Base-by-base conservation (phyloP, 2,797 vertebrate genomes). In the Catamblyrhynchus diadema region DNA sequence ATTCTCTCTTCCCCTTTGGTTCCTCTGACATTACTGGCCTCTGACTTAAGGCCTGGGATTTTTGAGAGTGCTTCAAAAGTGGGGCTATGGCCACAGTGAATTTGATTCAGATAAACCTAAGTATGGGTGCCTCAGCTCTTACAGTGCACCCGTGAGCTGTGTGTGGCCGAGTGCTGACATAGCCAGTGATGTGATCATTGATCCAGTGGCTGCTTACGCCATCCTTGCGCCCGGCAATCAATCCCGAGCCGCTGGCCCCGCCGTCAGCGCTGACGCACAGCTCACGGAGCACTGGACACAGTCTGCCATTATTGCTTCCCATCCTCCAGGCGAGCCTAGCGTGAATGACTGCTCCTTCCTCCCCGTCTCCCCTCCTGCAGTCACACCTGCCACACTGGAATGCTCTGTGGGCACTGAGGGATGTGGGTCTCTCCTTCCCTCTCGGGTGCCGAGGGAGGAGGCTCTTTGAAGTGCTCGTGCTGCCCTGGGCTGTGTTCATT, bases 331-430 rank as follows among this genome's bases (percentile, higher is more conserved):
- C 3, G 0, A 62, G 14, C 32, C 59, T 21, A 4, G 41, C 2
- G 18, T 28, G 30, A 66, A 4, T 20, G 73, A n/a, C 59, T 57
- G 79, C 86, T 70, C 66, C 62, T 86, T 73, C 73, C 35, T 79
- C 44, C 35, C 24, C 0, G 0, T 5, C 74, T 70, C 18, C 1
- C 48, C 42, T 64, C 53, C 48, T 20, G 60, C 0, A 0, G 27
- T 50, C 27, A 1, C 65, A 44, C 28, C 39, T 65, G 51, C 54
- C 56, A 16, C 23, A 0, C 2, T 3, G 1, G 35, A 12, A 9
- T 81, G 59, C 42, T 79, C 33, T 65, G 35, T 0, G 0, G 47
- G 54, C 50, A 6, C 71, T 23, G 45, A 21, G 39, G 56, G 22
- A 9, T 48, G 1, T 3, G 27, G 50, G 59, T 50, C 50, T 65